Evolutionary conservation across 1,140 invertebrate genomes (phyloP).

Genomic region (Conus betulinus): DNA sequence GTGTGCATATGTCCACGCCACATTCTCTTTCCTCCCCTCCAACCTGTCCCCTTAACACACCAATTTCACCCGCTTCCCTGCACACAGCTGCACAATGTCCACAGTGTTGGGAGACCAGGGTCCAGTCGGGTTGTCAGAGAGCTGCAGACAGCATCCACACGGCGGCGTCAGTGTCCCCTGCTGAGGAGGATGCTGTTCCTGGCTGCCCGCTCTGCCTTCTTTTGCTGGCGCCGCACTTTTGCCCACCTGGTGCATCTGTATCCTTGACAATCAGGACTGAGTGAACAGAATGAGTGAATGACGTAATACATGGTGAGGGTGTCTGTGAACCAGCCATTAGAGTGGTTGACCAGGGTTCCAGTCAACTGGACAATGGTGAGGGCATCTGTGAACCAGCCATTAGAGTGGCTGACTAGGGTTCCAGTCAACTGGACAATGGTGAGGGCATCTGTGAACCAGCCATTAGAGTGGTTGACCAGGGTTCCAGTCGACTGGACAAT

Average conservation of each 20-base stretch:
- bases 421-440: too few relatives aligned
- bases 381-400: too few relatives aligned
- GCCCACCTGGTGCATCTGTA: not conserved
- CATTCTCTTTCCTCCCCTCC: too few relatives aligned
- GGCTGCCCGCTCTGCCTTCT: not conserved
- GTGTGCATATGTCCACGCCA: too few relatives aligned
- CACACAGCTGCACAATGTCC: not conserved
- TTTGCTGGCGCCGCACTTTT: not conserved
- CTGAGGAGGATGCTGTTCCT: constrained; percentile 7
- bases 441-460: too few relatives aligned
- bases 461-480: too few relatives aligned
- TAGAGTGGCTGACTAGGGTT: too few relatives aligned
- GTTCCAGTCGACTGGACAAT: too few relatives aligned
- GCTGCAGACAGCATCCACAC: not conserved
- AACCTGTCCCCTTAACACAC: not conserved
- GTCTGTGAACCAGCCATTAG: too few relatives aligned
- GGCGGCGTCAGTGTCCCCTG: not conserved
- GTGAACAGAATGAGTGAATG: not conserved
- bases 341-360: too few relatives aligned
- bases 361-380: too few relatives aligned
- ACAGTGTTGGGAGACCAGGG: not conserved
- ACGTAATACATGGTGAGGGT: not conserved
- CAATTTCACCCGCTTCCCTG: not conserved
- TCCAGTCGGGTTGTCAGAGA: not conserved
- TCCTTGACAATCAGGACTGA: not conserved